phyloP scores from a whole-genome alignment of 1,140 invertebrate genomes.

The Cepaea nemoralis region DNA sequence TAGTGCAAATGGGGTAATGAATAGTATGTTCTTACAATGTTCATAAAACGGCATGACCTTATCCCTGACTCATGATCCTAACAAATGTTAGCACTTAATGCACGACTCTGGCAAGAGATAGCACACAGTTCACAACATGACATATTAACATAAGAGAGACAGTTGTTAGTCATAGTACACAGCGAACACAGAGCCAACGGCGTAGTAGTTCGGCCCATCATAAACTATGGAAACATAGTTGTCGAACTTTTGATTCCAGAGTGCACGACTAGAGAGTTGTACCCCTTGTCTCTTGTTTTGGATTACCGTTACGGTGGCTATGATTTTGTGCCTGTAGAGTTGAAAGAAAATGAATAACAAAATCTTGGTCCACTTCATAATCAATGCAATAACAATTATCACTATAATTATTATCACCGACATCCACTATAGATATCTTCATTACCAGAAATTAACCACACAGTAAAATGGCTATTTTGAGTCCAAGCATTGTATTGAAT shows the following conservation, averaged over 20 bases:
- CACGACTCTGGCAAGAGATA: no score
- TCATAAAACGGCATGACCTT: no score
- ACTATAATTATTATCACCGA: background rate
- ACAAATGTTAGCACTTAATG: no score
- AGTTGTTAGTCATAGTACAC: slow-evolving; percentile 58
- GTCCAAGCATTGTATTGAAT: no score
- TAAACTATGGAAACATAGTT: slow-evolving; percentile 58
- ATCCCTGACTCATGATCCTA: no score
- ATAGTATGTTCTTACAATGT: no score
- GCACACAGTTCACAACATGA: no score
- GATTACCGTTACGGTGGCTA: slow-evolving; percentile 56
- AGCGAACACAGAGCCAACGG: slow-evolving; percentile 58
- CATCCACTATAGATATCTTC: background rate
- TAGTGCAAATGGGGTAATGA: no score
- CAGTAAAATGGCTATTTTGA: no score
- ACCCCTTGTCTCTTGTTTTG: slow-evolving; percentile 58
- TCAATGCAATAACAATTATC: background rate
- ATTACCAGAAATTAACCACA: no score
- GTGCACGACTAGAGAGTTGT: slow-evolving; percentile 56
- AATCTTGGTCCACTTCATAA: background rate
- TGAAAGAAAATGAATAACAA: background rate
- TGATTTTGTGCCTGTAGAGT: slow-evolving; percentile 55
- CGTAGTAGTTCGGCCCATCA: slow-evolving; percentile 53
- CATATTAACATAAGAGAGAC: background rate
- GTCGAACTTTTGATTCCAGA: slow-evolving; percentile 60